Evolutionary conservation across 2,113 vertebrate species (phyloP), one percentile per base, ranked within the genome.

Genomic region (Carassius carassius): DNA sequence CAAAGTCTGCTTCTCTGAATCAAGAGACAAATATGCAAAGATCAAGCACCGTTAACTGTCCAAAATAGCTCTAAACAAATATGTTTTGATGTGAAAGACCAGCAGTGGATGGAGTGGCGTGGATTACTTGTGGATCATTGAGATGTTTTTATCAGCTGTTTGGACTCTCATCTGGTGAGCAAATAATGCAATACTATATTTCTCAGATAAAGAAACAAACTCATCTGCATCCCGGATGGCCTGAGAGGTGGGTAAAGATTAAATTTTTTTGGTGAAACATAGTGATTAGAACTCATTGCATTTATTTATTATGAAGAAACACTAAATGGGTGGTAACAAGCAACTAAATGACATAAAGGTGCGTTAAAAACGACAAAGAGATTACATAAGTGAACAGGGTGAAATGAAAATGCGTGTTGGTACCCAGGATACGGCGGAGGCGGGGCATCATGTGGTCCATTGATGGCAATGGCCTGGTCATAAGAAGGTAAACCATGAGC

Each of bases 391-490:
- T 1, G 5, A 7, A n/a, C 1, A 21, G 32, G 32, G 19, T 37
- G 4, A 72, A 69, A 67, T 65, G 10, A 56, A 60, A 9, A 9
- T 1, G 17, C 72, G 54, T 78, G 16, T 21, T 82, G 44, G 4
- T 94, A 95, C 86, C 96, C 97, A 21, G 97, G 96, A 87, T 99
- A 99, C 0, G 98, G 97, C 29, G 98, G 98, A 2, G 98, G 98
- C 3, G 97, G 96, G 29, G 92, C 82, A 0, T 90, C 91, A 3
- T 94, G 94, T 1, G 93, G 94, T 87, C 96, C 93, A 21, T 67
- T 89, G 85, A 91, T 89, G 51, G 91, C 84, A 1, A 98, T 90
- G 4, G 96, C 97, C 92, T 99, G 95, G 83, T 98, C 97, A 0
- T 99, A 99, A 19, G 96, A 95, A 75, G 98, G 97, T 9, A 98